Conservation (phyloP, 2,888 invertebrate genomes). For the Philereme transversata region DNA sequence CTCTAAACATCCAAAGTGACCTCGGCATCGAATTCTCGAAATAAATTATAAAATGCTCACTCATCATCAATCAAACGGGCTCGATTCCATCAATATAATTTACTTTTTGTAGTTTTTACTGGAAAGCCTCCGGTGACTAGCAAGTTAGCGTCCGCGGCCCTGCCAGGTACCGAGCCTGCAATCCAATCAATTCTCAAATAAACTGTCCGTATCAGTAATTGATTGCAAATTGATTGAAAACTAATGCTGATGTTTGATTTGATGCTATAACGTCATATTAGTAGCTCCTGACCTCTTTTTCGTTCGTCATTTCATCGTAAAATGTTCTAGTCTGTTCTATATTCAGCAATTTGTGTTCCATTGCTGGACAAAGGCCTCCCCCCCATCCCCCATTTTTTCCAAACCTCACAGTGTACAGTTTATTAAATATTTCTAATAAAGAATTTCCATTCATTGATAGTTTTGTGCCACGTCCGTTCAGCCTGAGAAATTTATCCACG, state of each 20-base stretch:
- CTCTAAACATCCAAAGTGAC: constrained; percentile 56
- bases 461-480: too few relatives aligned
- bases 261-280: too few relatives aligned
- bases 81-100: constrained; percentile 84
- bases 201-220: constrained; percentile 55
- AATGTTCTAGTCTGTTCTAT: too few relatives aligned
- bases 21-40: constrained; percentile 75
- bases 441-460: too few relatives aligned
- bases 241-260: constrained; percentile 9
- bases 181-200: constrained; percentile 40
- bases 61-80: constrained; percentile 82
- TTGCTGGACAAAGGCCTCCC: too few relatives aligned
- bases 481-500: too few relatives aligned
- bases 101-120: constrained; percentile 83
- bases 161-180: constrained; percentile 63
- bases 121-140: constrained; percentile 79
- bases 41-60: constrained; percentile 82
- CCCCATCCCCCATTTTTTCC: too few relatives aligned
- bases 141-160: constrained; percentile 53
- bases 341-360: too few relatives aligned
- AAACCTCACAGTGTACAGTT: too few relatives aligned
- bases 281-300: too few relatives aligned
- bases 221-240: constrained; percentile 43
- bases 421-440: too few relatives aligned
- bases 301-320: too few relatives aligned